Evolutionary conservation across 2,888 invertebrate species (phyloP), one percentile per base, ranked within the genome.

Genomic region (Pristionchus entomophagus): DNA sequence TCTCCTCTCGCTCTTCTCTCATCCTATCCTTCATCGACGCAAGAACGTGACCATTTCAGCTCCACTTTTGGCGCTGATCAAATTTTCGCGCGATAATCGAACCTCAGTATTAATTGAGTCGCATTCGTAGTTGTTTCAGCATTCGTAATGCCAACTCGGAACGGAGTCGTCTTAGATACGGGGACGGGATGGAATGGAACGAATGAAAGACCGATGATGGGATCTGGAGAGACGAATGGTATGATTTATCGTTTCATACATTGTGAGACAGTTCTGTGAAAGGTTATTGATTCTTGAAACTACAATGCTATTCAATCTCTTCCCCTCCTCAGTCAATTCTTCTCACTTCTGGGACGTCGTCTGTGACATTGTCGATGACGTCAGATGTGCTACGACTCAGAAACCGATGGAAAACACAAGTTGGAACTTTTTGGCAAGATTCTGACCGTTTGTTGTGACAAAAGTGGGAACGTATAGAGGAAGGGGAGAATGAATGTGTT

Each of bases 301-400:
- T 4, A 56, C 29, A 29, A 29, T 62, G 0, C 22, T 2, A 0
- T 2, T 73, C 69, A 17, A 12, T 17, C 3, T 22, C 10, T 35
- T 65, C 12, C 6, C 6, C 22, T 3, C 22, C 8, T 65, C 73
- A 73, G 73, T 38, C 8, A 80, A 80, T 49, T 17, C 49, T 2
- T 51, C 78, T 29, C 19, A 51, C 29, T 80, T 80, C 51, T 80
- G 78, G 78, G 78, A 80, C 22, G 49, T 80, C 32, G 78, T 80
- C 29, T 80, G 78, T 8, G 51, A 80, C 19, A 10, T 41, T 0
- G 51, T 29, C 32, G 26, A 29, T 10, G 78, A 80, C 17, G 78
- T 17, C 14, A 80, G 32, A 80, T 80, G 78, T 26, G 73, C 73
- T 0, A 73, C 73, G 5, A 73, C 73, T 17, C n/a, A 41, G 41